A percentile compares a stretch with the other conserved stretches of the same genome.
Evolutionary conservation across 2,888 invertebrate genomes (phyloP).

Genomic region (Pseudococcus viburni): DNA sequence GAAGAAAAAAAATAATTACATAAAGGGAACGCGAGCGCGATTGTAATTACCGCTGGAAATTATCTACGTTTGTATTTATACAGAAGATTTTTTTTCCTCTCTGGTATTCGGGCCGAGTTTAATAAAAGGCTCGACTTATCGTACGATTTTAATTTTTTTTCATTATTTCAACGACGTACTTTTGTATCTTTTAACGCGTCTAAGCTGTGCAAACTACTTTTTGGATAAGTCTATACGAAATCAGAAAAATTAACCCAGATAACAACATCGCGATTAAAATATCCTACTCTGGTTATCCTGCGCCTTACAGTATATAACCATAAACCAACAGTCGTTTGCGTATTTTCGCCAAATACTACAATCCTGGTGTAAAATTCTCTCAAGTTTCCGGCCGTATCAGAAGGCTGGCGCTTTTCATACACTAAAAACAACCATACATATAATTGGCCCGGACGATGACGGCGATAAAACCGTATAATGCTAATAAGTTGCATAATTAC

Average conservation of each 20-base stretch:
- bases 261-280: slow-evolving; percentile 27
- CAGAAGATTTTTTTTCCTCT: slow-evolving; percentile 10
- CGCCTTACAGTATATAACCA: not conserved
- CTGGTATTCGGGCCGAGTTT: not conserved
- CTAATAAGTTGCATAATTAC: slow-evolving; percentile 35
- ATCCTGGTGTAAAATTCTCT: not conserved
- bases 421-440: not conserved
- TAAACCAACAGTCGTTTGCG: slow-evolving; percentile 8
- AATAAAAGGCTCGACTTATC: slow-evolving; percentile 40
- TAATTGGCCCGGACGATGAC: slow-evolving; percentile 6
- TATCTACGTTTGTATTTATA: slow-evolving; percentile 26
- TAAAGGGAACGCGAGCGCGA: not conserved
- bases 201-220: slow-evolving; percentile 31
- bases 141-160: slow-evolving; percentile 32
- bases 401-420: too few relatives aligned
- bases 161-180: slow-evolving; percentile 38
- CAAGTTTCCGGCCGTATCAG: not conserved
- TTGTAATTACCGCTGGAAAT: slow-evolving; percentile 39
- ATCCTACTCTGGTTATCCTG: not conserved
- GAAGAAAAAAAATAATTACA: not conserved
- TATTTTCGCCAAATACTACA: slow-evolving; percentile 13
- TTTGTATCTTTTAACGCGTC: not conserved
- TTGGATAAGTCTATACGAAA: slow-evolving; percentile 29
- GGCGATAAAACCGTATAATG: slow-evolving; percentile 13
- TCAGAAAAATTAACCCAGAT: slow-evolving; percentile 27